A percentile compares a stretch with the other conserved stretches of the same genome.
Evolutionary conservation across 2,888 invertebrate species (phyloP).

Genomic region (Pheosia tremula): DNA sequence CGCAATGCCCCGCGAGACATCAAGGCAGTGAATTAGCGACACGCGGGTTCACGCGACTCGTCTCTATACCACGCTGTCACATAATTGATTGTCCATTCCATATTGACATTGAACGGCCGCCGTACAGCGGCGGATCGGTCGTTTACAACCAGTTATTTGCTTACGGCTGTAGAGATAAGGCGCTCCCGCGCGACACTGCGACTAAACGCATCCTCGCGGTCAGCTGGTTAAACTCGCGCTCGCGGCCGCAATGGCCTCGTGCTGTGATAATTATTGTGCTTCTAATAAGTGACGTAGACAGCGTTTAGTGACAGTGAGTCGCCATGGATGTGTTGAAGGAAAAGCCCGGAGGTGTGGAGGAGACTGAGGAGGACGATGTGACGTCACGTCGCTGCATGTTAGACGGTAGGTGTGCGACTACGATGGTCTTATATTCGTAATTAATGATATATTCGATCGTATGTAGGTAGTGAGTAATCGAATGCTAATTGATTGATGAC

Average conservation of each 20-base stretch:
- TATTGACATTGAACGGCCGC: slow-evolving; percentile 79
- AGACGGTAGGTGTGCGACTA: slow-evolving; percentile 67
- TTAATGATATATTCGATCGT: background rate
- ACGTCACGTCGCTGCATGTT: slow-evolving; percentile 77
- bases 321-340: slow-evolving; percentile 73
- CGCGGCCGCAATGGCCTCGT: slow-evolving; percentile 48
- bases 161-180: slow-evolving; percentile 66
- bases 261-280: slow-evolving; percentile 53
- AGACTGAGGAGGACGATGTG: slow-evolving; percentile 72
- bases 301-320: slow-evolving; percentile 47
- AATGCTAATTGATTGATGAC: slow-evolving; percentile 23
- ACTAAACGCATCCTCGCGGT: slow-evolving; percentile 40
- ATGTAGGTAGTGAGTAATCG: background rate
- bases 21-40: slow-evolving; percentile 62
- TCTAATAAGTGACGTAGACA: slow-evolving; percentile 52
- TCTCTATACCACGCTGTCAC: slow-evolving; percentile 72
- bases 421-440: slow-evolving; percentile 7
- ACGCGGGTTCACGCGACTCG: slow-evolving; percentile 68
- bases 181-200: slow-evolving; percentile 49
- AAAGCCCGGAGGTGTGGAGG: slow-evolving; percentile 56
- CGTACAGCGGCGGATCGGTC: slow-evolving; percentile 66
- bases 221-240: slow-evolving; percentile 46
- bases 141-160: slow-evolving; percentile 75
- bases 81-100: slow-evolving; percentile 81
- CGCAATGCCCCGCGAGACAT: slow-evolving; percentile 65